These are phyloP conservation scores for Caenorhabditis briggsae DNA, from an alignment of 1,140 invertebrate species.

Conservation along the genomic window DNA sequence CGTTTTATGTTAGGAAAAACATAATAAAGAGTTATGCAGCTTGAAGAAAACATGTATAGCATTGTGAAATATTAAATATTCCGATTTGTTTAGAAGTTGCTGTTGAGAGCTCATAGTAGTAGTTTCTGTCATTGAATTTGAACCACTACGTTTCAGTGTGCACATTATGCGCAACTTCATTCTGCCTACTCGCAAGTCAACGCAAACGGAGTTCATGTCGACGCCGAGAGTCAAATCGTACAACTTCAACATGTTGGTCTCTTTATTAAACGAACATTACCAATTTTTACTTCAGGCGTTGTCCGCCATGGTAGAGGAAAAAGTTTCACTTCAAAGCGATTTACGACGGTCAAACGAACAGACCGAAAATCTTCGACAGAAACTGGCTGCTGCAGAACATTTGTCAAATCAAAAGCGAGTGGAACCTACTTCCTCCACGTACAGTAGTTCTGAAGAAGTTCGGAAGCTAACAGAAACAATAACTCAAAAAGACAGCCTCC, in stretches of 20 bases:
- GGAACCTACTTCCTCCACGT: neutral
- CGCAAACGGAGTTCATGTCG: conserved; percentile 50
- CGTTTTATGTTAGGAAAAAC: too few species aligned
- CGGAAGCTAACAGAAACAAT: neutral
- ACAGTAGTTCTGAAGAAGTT: conserved; percentile 5
- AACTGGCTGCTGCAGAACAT: neutral
- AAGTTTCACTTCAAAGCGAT: conserved; percentile 53
- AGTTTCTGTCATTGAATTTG: too few species aligned
- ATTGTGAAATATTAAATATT: too few species aligned
- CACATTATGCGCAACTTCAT: conserved; percentile 58
- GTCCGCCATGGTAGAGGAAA: conserved; percentile 59
- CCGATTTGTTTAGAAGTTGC: too few species aligned
- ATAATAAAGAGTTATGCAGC: too few species aligned
- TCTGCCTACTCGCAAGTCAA: conserved; percentile 56
- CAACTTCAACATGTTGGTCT: conserved; percentile 53
- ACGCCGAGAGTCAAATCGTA: conserved; percentile 57
- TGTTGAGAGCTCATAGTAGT: too few species aligned
- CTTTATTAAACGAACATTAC: neutral
- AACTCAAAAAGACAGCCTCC: neutral
- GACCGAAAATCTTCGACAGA: conserved; percentile 28
- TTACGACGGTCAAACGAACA: conserved; percentile 46
- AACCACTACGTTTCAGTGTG: neutral
- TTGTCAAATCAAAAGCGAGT: neutral
- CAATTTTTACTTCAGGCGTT: conserved; percentile 42
- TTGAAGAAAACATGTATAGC: too few species aligned